phyloP scores from a whole-genome alignment of 2,888 invertebrate species.

The Smittia sp. region DNA sequence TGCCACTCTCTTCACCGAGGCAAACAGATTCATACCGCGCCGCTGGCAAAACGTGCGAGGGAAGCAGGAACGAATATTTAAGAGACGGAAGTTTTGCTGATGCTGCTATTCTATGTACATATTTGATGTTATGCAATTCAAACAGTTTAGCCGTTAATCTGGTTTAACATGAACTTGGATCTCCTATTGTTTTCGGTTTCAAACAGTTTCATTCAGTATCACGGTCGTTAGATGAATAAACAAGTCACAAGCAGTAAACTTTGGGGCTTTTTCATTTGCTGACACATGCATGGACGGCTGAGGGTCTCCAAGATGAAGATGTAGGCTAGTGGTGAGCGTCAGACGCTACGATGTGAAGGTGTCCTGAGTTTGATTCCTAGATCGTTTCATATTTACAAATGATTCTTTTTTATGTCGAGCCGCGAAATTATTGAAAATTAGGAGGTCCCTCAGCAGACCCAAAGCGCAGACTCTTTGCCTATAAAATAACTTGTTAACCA shows the following conservation, averaged over 20 bases:
- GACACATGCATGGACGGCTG: too few relatives aligned
- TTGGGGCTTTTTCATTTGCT: too few relatives aligned
- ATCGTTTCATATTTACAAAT: background rate
- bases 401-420: too few relatives aligned
- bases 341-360: background rate
- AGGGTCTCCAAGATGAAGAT: too few relatives aligned
- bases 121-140: background rate
- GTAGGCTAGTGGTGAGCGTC: too few relatives aligned
- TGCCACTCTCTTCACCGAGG: background rate
- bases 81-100: conserved; percentile 10
- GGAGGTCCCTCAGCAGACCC: too few relatives aligned
- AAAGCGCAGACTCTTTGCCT: too few relatives aligned
- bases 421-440: too few relatives aligned
- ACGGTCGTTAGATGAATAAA: background rate
- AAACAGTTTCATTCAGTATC: background rate
- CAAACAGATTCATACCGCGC: background rate
- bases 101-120: too few relatives aligned
- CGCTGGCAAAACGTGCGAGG: background rate
- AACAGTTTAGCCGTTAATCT: conserved; percentile 1
- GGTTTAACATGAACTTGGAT: background rate
- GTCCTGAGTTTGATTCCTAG: background rate
- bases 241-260: too few relatives aligned
- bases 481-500: too few relatives aligned
- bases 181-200: background rate
- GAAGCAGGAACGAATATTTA: background rate